Evolutionary conservation across 1,140 invertebrate genomes (phyloP), one percentile per base, ranked within the genome.

Genomic region (Trypoxylus dichotomus): DNA sequence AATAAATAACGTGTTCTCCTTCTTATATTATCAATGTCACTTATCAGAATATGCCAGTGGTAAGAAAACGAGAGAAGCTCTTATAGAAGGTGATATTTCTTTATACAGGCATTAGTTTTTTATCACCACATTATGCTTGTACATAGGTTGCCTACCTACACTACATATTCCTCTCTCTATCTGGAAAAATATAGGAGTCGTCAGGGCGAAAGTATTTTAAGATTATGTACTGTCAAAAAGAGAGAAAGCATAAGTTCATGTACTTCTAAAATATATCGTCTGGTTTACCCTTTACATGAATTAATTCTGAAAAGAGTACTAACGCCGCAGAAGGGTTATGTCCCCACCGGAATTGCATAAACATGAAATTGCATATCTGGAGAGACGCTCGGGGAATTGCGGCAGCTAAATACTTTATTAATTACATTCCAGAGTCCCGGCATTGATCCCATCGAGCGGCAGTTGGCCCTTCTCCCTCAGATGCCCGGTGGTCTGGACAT

Each of bases 381-480:
- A 71, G 79, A 76, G 77, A 79, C 19, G 47, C 47, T 19, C 79
- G 76, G 81, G 79, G 79, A 80, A 27, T 27, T 71, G 63, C 63
- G 63, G 63, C 47, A 54, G 47, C 47, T 71, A 32, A 81, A 83
- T 82, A 82, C 81, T 82, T 82, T 82, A 83, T 83, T 83, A 83
- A 83, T 83, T 81, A 81, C 82, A 83, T 82, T 83, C 82, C 71
- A 80, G 77, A 78, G 77, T 60, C 73, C 76, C 54, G 79, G 37
- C 76, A 54, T 54, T 19, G 47, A n/a, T 54, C 47, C 47, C 15
- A 54, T 54, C 19, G 47, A 54, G 47, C 47, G 15, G 19, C 15
- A 54, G 47, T 19, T 54, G 19, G 32, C 32, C 32, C 10, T 5
- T 37, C 32, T 37, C 32, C 32, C 32, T 37, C 32, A 37, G 32